These are phyloP conservation scores for Agrilus planipennis DNA, from an alignment of 1,140 invertebrate genomes.

Conservation along the genomic window DNA sequence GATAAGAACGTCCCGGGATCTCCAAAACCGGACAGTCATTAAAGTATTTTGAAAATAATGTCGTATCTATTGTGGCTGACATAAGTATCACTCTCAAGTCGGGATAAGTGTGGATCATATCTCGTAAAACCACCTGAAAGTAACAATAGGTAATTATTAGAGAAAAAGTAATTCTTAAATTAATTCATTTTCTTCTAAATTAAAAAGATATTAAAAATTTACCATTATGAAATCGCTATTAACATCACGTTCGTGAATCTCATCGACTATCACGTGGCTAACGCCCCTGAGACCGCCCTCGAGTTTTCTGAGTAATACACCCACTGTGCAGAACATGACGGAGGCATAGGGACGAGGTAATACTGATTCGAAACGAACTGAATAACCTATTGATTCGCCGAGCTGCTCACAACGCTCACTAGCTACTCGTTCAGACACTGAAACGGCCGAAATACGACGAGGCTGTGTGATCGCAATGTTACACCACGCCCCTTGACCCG, in stretches of 20 bases:
- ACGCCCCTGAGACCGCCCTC: slow-evolving; percentile 76
- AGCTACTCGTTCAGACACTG: slow-evolving; percentile 83
- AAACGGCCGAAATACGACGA: slow-evolving; percentile 86
- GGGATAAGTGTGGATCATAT: slow-evolving; percentile 83
- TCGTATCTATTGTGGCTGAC: slow-evolving; percentile 93
- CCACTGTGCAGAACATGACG: slow-evolving; percentile 91
- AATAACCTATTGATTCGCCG: slow-evolving; percentile 76
- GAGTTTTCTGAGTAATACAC: slow-evolving; percentile 83
- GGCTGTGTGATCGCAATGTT: slow-evolving; percentile 91
- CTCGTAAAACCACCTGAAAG: slow-evolving; percentile 58
- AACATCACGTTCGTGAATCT: slow-evolving; percentile 94
- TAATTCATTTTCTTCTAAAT: neutral
- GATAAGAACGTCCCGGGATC: slow-evolving; percentile 66
- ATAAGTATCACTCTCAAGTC: slow-evolving; percentile 89
- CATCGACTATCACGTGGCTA: slow-evolving; percentile 89
- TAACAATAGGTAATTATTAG: too few relatives aligned
- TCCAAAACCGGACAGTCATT: slow-evolving; percentile 73
- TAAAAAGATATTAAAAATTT: too few relatives aligned
- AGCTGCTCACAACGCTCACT: slow-evolving; percentile 75
- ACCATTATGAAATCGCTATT: slow-evolving; percentile 93
- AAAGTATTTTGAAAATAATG: slow-evolving; percentile 85
- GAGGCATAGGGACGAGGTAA: slow-evolving; percentile 84
- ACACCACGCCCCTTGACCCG: slow-evolving; percentile 67
- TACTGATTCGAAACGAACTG: slow-evolving; percentile 83
- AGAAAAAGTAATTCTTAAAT: neutral